Evolutionary conservation across 2,888 invertebrate species (phyloP).

Genomic region (Lingula anatina): DNA sequence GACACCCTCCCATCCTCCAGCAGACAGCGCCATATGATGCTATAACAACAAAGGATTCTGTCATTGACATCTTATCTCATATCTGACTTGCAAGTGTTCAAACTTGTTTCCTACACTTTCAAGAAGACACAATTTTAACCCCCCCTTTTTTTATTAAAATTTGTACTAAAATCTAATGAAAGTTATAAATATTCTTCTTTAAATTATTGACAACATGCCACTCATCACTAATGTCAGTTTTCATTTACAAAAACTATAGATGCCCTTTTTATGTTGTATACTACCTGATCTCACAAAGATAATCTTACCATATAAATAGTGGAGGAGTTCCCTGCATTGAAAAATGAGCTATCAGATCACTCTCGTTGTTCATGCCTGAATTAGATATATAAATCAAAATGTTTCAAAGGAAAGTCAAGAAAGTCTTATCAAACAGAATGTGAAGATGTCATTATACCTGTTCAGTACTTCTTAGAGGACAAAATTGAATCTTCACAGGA

Average conservation of each 20-base stretch:
- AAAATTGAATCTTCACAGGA: not conserved
- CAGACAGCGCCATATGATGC: constrained; percentile 88
- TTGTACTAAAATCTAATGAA: too few species aligned
- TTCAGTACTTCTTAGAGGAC: not conserved
- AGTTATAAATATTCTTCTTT: too few species aligned
- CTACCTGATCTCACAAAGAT: too few species aligned
- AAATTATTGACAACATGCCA: not conserved
- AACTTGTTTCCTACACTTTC: too few species aligned
- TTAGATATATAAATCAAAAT: constrained; percentile 7
- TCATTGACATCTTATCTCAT: too few species aligned
- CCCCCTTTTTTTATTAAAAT: too few species aligned
- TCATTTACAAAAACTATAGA: constrained; percentile 2
- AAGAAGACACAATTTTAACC: too few species aligned
- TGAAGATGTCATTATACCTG: too few species aligned
- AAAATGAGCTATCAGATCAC: constrained; percentile 92
- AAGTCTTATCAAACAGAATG: too few species aligned
- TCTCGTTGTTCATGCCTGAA: constrained; percentile 87
- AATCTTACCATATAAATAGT: constrained; percentile 73
- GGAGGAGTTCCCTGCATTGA: constrained; percentile 88
- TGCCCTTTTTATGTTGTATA: not conserved
- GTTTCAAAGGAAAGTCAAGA: not conserved
- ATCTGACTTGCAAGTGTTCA: too few species aligned
- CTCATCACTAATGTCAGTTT: not conserved
- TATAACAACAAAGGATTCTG: too few species aligned
- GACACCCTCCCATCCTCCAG: constrained; percentile 89